Percentiles rank a stretch among this genome's conserved stretches.
These are phyloP conservation scores for Anodontia alba DNA, from an alignment of 2,888 invertebrate genomes.

Conservation along the genomic window DNA sequence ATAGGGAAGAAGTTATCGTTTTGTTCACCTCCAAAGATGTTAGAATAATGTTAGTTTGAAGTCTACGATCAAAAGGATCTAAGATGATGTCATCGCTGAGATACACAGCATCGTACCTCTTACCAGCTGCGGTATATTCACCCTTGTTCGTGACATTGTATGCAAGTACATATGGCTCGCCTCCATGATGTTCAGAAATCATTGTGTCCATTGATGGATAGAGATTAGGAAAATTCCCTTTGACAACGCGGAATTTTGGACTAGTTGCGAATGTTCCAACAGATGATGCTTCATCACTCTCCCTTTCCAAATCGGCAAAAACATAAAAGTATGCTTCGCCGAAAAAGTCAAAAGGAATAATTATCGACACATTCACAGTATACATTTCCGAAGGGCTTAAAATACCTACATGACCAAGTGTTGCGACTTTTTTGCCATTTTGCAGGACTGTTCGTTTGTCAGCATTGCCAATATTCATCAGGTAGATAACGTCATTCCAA, in stretches of 20 bases:
- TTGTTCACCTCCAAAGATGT: slow-evolving; percentile 8
- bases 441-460: background rate
- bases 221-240: slow-evolving; percentile 25
- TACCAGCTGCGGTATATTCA: background rate
- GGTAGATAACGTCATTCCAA: background rate
- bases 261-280: background rate
- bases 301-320: background rate
- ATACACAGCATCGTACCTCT: slow-evolving; percentile 36
- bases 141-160: slow-evolving; percentile 40
- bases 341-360: slow-evolving; percentile 21
- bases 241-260: background rate
- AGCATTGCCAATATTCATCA: background rate
- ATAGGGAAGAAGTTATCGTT: background rate
- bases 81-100: slow-evolving; percentile 40
- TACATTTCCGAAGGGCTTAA: slow-evolving; percentile 23
- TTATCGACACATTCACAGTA: slow-evolving; percentile 5
- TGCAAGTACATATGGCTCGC: slow-evolving; percentile 33
- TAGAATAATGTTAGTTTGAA: slow-evolving; percentile 8
- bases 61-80: slow-evolving; percentile 44
- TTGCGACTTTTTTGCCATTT: background rate
- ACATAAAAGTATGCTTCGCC: slow-evolving; percentile 25
- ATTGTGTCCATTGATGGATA: background rate
- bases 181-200: slow-evolving; percentile 18
- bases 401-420: slow-evolving; percentile 18
- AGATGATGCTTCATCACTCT: background rate